A percentile compares a stretch with the other conserved stretches of the same genome.
phyloP scores from a whole-genome alignment of 2,113 vertebrate species.

The Callipepla californica region DNA sequence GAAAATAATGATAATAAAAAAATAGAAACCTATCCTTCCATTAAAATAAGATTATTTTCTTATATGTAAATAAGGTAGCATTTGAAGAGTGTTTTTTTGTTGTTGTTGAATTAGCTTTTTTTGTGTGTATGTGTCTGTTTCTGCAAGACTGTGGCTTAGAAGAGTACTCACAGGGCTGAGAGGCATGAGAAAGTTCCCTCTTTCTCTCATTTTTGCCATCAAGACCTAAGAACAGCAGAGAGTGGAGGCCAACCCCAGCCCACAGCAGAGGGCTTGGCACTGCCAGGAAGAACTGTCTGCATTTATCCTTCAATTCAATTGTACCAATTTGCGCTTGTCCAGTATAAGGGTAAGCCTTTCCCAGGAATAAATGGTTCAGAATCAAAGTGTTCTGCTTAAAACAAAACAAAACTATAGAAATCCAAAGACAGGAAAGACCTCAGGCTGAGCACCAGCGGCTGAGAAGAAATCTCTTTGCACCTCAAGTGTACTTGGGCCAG shows the following conservation, averaged over 20 bases:
- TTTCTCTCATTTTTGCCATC: background rate
- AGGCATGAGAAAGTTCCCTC: background rate
- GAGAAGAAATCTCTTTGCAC: background rate
- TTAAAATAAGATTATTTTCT: background rate
- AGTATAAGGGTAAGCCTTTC: background rate
- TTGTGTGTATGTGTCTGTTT: background rate
- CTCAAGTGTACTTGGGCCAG: background rate
- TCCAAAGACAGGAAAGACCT: background rate
- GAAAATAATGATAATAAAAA: background rate
- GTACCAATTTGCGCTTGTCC: background rate
- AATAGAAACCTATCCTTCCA: background rate
- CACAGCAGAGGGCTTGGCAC: background rate
- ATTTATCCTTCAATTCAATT: background rate
- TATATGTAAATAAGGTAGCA: background rate
- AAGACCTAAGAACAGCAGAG: background rate
- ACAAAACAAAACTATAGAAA: background rate
- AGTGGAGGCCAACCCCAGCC: accelerated
- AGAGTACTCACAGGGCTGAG: background rate
- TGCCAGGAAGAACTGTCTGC: background rate
- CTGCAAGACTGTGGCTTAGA: background rate
- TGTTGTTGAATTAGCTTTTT: background rate
- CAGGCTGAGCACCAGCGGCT: background rate
- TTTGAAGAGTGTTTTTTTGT: background rate
- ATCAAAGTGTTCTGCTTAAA: background rate
- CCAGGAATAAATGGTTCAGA: background rate